Base-by-base conservation (phyloP, 1,140 invertebrate species). In the Drosophila grimshawi region DNA sequence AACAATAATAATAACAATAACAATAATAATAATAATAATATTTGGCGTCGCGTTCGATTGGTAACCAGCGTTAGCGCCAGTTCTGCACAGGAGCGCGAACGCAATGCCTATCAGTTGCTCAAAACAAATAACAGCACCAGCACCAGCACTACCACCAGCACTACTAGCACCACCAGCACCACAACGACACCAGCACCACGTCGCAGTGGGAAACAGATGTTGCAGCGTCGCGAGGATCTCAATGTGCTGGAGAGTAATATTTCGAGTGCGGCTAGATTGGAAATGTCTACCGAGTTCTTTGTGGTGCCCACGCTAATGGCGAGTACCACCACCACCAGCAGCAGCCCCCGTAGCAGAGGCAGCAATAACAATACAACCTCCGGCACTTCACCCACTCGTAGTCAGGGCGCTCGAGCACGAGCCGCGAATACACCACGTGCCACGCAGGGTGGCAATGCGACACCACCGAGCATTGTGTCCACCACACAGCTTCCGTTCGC, bases 221-320 rank as follows among this genome's bases (percentile, higher is more conserved):
- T 68, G 61, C 51, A 65, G 63, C 67, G 76, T 1, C 77, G 76
- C 30, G 76, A 85, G 68, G 86, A 92, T 77, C 76, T 78, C 59
- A 82, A 81, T 43, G 65, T 90, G 48, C 64, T 60, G 33, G 74
- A 76, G 64, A 37, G 69, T 35, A 90, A 86, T 48, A 69, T 92
- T 7, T 92, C 94, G n/a, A 94, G 94, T 78, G 94, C 94, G 3
- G 94, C 95, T 69, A 93, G 94, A 2, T 86, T 95, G 30, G 95
- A 96, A 89, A 94, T 96, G 93, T 96, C 95, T 85, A 96, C 96
- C 2, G 96, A 96, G 90, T 96, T 95, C 90, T 96, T 96, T 90
- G 92, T 96, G 60, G 94, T 96, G 74, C 95, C 95, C 7, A 90
- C 80, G 30, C 81, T 86, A 2, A 62, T 64, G 4, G 7, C 76